Evolutionary conservation across 2,888 invertebrate genomes (phyloP).

Genomic region (Scaeva pyrastri): DNA sequence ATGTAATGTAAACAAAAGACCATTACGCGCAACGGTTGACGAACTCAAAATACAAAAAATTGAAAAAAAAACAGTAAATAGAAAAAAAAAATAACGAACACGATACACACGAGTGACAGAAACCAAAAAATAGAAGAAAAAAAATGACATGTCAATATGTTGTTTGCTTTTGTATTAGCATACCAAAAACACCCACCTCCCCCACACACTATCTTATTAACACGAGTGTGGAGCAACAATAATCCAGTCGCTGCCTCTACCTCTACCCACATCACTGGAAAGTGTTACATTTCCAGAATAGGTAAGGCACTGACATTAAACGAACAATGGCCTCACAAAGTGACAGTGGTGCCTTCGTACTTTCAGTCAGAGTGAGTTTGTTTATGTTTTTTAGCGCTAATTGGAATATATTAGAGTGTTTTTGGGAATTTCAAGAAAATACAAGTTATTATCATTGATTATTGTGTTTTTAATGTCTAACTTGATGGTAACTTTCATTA

Average conservation of each 20-base stretch:
- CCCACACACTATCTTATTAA: neutral
- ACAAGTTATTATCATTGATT: no score
- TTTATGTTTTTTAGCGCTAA: neutral
- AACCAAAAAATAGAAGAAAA: neutral
- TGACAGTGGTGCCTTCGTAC: constrained; percentile 1
- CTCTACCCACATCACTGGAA: constrained; percentile 43
- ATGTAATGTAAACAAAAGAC: constrained; percentile 65
- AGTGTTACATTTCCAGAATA: constrained; percentile 49
- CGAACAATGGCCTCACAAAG: neutral
- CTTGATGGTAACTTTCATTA: no score
- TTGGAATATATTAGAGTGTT: no score
- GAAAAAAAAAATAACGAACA: constrained; percentile 2
- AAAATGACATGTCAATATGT: constrained; percentile 33
- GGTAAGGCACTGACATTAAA: constrained; percentile 4
- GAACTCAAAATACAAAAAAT: neutral
- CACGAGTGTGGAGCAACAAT: no score
- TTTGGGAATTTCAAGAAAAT: no score
- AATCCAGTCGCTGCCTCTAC: no score
- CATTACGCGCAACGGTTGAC: constrained; percentile 43
- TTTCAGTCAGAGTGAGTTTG: no score
- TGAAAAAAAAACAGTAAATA: constrained; percentile 5
- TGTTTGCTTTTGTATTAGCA: constrained; percentile 42
- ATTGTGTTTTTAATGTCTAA: no score
- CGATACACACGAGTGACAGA: neutral
- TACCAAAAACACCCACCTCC: neutral